phyloP scores from a whole-genome alignment of 2,113 vertebrate species.

The Rousettus leschenaultii region DNA sequence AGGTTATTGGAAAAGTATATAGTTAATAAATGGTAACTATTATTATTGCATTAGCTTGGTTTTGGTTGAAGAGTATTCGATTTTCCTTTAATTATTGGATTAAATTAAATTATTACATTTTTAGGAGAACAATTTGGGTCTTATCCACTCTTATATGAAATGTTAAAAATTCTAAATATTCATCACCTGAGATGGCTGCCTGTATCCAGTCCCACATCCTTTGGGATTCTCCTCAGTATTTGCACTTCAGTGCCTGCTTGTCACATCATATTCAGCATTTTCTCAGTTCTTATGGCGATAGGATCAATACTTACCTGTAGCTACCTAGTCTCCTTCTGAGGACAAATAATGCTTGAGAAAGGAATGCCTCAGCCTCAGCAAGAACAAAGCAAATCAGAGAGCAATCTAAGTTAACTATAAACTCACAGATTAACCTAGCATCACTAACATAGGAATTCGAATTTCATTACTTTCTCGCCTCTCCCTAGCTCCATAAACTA shows the following conservation, averaged over 20 bases:
- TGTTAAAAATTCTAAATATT: not conserved
- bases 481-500: not conserved
- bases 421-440: not conserved
- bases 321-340: not conserved
- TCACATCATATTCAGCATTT: constrained; percentile 3
- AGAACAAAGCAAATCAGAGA: not conserved
- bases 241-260: not conserved
- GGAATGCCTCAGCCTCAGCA: not conserved
- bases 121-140: not conserved
- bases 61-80: not conserved
- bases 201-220: not conserved
- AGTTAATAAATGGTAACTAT: constrained; percentile 36
- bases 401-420: not conserved
- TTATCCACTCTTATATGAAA: not conserved
- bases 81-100: not conserved
- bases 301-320: constrained; percentile 44
- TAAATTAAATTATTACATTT: not conserved
- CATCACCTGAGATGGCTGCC: not conserved
- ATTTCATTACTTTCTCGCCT: not conserved
- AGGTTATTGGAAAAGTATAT: not conserved
- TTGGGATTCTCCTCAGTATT: not conserved
- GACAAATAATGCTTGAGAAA: constrained; percentile 36
- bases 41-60: not conserved
- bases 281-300: not conserved
- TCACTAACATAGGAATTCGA: not conserved